phyloP scores from a whole-genome alignment of 1,140 invertebrate genomes.

The Formica selysi region DNA sequence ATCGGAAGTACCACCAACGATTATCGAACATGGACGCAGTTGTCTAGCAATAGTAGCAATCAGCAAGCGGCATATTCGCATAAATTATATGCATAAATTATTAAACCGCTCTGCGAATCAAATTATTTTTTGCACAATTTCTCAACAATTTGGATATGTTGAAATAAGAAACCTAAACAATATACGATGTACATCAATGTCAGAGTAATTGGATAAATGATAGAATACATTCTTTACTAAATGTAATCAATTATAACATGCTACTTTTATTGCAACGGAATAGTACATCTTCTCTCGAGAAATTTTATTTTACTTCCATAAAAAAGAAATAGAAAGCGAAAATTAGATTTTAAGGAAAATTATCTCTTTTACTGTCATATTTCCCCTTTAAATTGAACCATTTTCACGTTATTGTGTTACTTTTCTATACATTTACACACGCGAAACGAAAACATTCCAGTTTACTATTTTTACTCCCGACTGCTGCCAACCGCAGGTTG shows the following conservation, averaged over 20 bases:
- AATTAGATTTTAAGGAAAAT: neutral
- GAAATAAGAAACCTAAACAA: neutral
- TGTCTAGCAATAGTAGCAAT: conserved; percentile 64
- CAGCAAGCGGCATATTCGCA: conserved; percentile 40
- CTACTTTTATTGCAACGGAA: neutral
- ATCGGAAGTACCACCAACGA: conserved; percentile 65
- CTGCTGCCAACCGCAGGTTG: no score
- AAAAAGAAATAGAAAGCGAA: neutral
- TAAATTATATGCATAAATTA: conserved; percentile 48
- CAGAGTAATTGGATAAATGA: neutral
- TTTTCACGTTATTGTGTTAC: conserved; percentile 2
- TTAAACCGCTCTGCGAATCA: conserved; percentile 22
- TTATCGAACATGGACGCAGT: conserved; percentile 66
- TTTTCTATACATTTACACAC: neutral
- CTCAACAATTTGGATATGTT: neutral
- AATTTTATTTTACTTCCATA: neutral
- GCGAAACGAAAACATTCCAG: neutral
- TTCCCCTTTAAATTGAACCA: neutral
- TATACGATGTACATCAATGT: neutral
- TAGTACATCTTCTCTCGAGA: neutral
- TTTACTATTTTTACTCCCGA: no score
- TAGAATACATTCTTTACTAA: no score
- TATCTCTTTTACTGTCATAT: neutral
- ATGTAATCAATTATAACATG: neutral
- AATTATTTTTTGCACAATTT: conserved; percentile 40